phyloP scores from a whole-genome alignment of 2,113 vertebrate genomes.

The Anarrhichthys ocellatus region DNA sequence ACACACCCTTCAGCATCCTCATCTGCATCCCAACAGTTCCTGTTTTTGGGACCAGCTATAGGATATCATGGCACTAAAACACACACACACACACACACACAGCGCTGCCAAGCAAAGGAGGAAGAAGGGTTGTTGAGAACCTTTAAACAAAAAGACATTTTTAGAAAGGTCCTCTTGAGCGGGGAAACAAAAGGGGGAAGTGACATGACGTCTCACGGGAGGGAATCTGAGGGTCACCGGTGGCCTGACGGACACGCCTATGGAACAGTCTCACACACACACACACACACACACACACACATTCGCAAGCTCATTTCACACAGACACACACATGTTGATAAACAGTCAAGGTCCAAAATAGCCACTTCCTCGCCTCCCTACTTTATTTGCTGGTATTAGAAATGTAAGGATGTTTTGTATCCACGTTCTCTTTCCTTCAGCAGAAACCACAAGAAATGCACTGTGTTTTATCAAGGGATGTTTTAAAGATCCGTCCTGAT shows the following conservation, averaged over 20 bases:
- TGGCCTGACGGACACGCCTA: constrained; percentile 80
- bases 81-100: constrained; percentile 17
- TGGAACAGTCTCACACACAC: constrained; percentile 66
- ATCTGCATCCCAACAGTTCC: constrained; percentile 83
- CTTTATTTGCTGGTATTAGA: constrained; percentile 65
- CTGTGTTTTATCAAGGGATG: constrained; percentile 34
- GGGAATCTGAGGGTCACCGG: constrained; percentile 77
- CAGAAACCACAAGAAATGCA: constrained; percentile 19
- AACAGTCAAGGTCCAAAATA: constrained; percentile 72
- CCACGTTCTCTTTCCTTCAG: constrained; percentile 32
- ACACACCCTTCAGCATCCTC: constrained; percentile 77
- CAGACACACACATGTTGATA: constrained; percentile 40
- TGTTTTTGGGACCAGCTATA: constrained; percentile 79
- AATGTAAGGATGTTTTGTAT: constrained; percentile 65
- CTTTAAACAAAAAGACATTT: constrained; percentile 92
- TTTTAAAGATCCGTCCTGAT: constrained; percentile 38
- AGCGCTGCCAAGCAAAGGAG: constrained; percentile 68
- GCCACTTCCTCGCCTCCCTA: constrained; percentile 53
- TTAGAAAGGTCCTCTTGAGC: constrained; percentile 86
- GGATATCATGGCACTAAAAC: constrained; percentile 58
- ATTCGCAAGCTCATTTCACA: constrained; percentile 30
- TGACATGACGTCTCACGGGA: constrained; percentile 82
- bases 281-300: constrained; percentile 50
- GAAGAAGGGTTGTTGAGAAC: constrained; percentile 85
- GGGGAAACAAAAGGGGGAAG: constrained; percentile 91